A percentile compares a stretch with the other conserved stretches of the same genome.
These are phyloP conservation scores for Drosophila pseudotalamancana DNA, from an alignment of 2,888 invertebrate species.

Conservation along the genomic window DNA sequence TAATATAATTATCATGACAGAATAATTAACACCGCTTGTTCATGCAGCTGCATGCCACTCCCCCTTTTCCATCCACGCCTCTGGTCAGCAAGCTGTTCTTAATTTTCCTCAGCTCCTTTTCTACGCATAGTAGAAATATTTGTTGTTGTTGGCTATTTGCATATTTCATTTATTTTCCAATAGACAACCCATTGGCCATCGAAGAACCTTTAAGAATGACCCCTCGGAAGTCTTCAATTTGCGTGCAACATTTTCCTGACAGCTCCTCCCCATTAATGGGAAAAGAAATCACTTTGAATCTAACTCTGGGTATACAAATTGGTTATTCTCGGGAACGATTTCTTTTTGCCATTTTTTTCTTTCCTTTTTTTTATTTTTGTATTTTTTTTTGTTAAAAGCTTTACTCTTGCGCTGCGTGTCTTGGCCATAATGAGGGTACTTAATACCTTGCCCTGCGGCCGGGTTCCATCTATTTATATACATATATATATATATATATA, in stretches of 20 bases:
- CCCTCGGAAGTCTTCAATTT: slow-evolving; percentile 63
- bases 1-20: slow-evolving; percentile 79
- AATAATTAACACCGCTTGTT: slow-evolving; percentile 71
- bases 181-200: slow-evolving; percentile 72
- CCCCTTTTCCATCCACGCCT: neutral
- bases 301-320: slow-evolving; percentile 62
- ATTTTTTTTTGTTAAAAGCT: slow-evolving; percentile 66
- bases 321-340: slow-evolving; percentile 54
- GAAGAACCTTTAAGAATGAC: slow-evolving; percentile 60
- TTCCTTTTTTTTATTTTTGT: slow-evolving; percentile 7
- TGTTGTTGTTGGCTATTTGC: slow-evolving; percentile 45
- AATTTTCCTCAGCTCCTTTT: slow-evolving; percentile 29
- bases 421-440: slow-evolving; percentile 77
- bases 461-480: neutral
- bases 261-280: slow-evolving; percentile 13
- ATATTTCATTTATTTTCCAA: slow-evolving; percentile 58
- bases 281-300: slow-evolving; percentile 54
- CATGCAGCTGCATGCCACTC: slow-evolving; percentile 19
- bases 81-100: slow-evolving; percentile 8
- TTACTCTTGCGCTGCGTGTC: slow-evolving; percentile 71
- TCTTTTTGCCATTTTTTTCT: slow-evolving; percentile 10
- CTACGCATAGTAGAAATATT: slow-evolving; percentile 1
- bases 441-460: slow-evolving; percentile 65
- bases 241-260: slow-evolving; percentile 59
- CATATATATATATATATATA: neutral